Conservation (phyloP, 2,113 vertebrate genomes). For the Pantherophis guttatus region DNA sequence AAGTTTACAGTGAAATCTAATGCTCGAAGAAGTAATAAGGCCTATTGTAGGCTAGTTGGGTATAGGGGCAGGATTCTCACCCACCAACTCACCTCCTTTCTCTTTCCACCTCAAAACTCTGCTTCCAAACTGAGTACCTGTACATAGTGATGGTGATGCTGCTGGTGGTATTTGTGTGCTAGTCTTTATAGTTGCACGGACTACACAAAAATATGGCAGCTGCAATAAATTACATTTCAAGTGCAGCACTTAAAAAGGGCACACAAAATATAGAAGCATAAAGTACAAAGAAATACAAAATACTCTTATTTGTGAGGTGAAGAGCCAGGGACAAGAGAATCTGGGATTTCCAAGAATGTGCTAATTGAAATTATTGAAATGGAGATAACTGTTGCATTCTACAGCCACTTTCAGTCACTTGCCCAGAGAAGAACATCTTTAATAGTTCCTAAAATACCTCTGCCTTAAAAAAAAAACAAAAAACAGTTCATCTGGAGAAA, state of each 20-base stretch:
- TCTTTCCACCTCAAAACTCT: background rate
- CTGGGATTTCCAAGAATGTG: background rate
- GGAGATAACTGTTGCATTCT: background rate
- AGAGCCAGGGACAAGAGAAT: background rate
- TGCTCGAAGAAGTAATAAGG: background rate
- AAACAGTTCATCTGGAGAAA: background rate
- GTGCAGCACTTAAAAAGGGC: background rate
- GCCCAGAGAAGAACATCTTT: background rate
- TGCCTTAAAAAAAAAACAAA: background rate
- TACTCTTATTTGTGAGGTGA: background rate
- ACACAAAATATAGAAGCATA: background rate
- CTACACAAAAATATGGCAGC: background rate
- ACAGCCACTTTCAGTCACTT: background rate
- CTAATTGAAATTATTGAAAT: background rate
- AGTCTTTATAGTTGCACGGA: background rate
- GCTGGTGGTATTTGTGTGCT: background rate
- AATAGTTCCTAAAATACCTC: background rate
- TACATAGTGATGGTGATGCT: background rate
- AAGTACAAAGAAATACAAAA: background rate
- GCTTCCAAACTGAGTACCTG: background rate
- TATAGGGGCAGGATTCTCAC: background rate
- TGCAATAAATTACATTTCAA: background rate
- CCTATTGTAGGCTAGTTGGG: background rate
- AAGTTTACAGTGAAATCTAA: background rate
- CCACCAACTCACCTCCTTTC: background rate